Base-by-base conservation (phyloP, 2,888 invertebrate species). In the Rhamnusium bicolor region DNA sequence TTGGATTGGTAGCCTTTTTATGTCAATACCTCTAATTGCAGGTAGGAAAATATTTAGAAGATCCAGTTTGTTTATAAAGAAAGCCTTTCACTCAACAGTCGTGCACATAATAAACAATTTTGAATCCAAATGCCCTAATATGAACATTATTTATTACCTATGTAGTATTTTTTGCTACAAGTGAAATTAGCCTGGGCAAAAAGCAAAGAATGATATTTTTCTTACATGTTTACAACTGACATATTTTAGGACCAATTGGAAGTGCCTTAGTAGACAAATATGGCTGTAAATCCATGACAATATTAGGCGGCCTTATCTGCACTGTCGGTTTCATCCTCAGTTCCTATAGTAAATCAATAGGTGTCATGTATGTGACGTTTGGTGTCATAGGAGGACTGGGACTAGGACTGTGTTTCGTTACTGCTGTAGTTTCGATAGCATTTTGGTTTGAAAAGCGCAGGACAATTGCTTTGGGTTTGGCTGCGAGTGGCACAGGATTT, bases 361-460 rank as follows among this genome's bases (percentile, higher is more conserved):
- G 93, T 87, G 91, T 94, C 89, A 92, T 96, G 89, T 95, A 94
- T 90, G 84, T 97, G 69, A 96, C 96, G 0, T 96, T 96, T 86
- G 96, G 96, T 46, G 91, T 96, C 1, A 92, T 96, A 21, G 94
- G 96, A 66, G 96, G 97, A 0, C 87, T 96, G 71, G 97, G 97
- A 0, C 89, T 97, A 76, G 95, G 96, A 6, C 88, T 95, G 62
- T 95, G 95, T 66, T 97, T 96, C 86, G 96, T 97, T 12, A 95
- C 96, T 2, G 96, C 96, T 2, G 96, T 97, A 4, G 96, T 97
- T 3, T 94, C 95, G 67, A 95, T 97, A 73, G 96, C 97, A 4
- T 96, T 95, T 86, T 97, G 97, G 94, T 97, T 97, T 87, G 96
- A 97, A 82, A 95, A 95, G 86, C 94, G 93, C 83, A 91, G 96